A percentile compares a stretch with the other conserved stretches of the same genome.
Evolutionary conservation across 2,113 vertebrate species (phyloP).

Genomic region (Malaclemys terrapin): DNA sequence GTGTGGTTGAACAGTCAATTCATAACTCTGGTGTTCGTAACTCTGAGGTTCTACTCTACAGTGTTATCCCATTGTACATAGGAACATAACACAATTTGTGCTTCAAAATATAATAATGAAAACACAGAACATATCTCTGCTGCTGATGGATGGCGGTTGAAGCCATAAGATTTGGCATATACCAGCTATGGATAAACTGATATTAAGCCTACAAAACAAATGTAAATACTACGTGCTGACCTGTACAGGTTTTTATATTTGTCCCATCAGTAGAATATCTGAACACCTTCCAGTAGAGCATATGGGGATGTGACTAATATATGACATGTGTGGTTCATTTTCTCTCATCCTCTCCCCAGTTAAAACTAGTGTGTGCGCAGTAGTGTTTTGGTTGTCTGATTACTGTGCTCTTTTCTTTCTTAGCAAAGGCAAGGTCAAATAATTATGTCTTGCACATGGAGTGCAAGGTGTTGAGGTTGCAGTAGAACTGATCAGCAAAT

Average conservation of each 20-base stretch:
- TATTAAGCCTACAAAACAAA: neutral
- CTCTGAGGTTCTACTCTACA: too few relatives aligned
- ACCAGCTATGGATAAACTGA: neutral
- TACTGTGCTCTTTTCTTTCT: too few relatives aligned
- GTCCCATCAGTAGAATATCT: neutral
- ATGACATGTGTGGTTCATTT: neutral
- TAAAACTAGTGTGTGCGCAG: rapidly evolving
- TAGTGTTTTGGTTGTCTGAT: neutral
- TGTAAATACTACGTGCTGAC: neutral
- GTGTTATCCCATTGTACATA: neutral
- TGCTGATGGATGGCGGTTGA: neutral
- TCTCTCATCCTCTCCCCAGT: neutral
- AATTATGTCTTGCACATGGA: neutral
- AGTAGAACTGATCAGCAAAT: neutral
- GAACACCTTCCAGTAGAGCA: neutral
- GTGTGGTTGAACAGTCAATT: too few relatives aligned
- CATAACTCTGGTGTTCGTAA: too few relatives aligned
- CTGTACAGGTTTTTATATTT: neutral
- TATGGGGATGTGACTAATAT: neutral
- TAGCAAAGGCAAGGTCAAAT: neutral
- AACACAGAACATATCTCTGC: neutral
- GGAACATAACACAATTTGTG: neutral
- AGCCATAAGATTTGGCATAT: rapidly evolving
- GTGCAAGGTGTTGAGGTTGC: neutral
- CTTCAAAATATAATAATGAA: neutral